Percentiles rank a stretch among this genome's conserved stretches.
phyloP scores from a whole-genome alignment of 2,113 vertebrate genomes.

The Hypocryptadius cinnamomeus region DNA sequence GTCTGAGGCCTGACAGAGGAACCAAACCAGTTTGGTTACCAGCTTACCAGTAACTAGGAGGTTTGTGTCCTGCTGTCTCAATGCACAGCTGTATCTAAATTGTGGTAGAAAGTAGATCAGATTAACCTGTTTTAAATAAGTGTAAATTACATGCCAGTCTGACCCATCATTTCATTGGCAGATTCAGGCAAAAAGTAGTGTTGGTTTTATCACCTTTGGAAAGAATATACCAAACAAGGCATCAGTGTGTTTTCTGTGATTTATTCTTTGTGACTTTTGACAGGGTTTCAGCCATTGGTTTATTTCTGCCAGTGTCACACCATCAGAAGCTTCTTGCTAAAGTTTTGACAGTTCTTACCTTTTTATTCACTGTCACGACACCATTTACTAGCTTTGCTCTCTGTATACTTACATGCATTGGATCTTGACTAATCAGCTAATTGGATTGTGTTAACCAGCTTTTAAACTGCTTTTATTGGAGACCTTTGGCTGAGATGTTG shows the following conservation, averaged over 20 bases:
- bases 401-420: not conserved
- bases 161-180: not conserved
- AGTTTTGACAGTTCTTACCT: not conserved
- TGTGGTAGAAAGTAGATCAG: not conserved
- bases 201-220: not conserved
- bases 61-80: not conserved
- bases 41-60: not conserved
- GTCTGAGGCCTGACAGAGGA: not conserved
- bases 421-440: not conserved
- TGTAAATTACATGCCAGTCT: not conserved
- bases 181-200: not conserved
- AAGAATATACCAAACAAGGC: not conserved
- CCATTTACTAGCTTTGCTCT: not conserved
- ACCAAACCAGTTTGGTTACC: not conserved
- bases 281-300: not conserved
- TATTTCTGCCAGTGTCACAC: not conserved
- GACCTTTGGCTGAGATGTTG: not conserved
- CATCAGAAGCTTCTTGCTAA: not conserved
- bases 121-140: not conserved
- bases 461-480: not conserved
- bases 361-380: not conserved
- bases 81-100: not conserved
- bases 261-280: not conserved
- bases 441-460: not conserved
- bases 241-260: not conserved